phyloP scores from a whole-genome alignment of 2,113 vertebrate species.

The Peromyscus maniculatus region DNA sequence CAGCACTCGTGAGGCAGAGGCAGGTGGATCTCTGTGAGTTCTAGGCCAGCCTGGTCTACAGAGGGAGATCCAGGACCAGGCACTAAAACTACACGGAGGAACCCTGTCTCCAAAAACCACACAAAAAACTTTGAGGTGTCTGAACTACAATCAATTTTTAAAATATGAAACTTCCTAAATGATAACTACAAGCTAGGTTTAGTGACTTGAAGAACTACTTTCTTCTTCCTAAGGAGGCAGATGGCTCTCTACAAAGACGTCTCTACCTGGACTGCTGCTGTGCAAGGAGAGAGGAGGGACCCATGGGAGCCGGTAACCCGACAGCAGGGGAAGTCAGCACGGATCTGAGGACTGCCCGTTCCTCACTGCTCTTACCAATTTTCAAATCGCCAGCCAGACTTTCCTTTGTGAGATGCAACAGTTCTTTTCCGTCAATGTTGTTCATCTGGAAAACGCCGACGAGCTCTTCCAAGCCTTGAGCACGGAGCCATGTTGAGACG shows the following conservation, averaged over 20 bases:
- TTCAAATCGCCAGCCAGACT: slow-evolving; percentile 90
- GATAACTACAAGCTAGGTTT: neutral
- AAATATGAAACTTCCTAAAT: slow-evolving; percentile 21
- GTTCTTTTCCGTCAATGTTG: slow-evolving; percentile 93
- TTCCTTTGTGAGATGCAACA: slow-evolving; percentile 91
- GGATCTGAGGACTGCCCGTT: neutral
- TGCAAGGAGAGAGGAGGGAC: slow-evolving; percentile 8
- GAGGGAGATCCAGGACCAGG: too few relatives aligned
- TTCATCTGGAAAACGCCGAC: slow-evolving; percentile 90
- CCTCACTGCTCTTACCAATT: slow-evolving; percentile 89
- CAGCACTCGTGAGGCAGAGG: too few relatives aligned
- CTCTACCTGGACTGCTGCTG: neutral
- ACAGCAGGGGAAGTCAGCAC: neutral
- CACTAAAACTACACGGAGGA: too few relatives aligned
- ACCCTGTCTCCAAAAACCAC: too few relatives aligned
- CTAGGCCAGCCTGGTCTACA: too few relatives aligned
- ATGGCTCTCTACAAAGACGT: neutral
- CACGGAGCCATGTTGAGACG: slow-evolving; percentile 90
- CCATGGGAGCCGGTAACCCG: neutral
- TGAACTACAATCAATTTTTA: slow-evolving; percentile 30
- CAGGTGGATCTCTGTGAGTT: too few relatives aligned
- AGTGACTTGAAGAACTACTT: neutral
- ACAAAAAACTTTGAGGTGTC: neutral
- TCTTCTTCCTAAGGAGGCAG: slow-evolving; percentile 18
- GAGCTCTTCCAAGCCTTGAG: slow-evolving; percentile 89